These are phyloP conservation scores for Cybosia mesomella DNA, from an alignment of 2,888 invertebrate species.

Conservation along the genomic window DNA sequence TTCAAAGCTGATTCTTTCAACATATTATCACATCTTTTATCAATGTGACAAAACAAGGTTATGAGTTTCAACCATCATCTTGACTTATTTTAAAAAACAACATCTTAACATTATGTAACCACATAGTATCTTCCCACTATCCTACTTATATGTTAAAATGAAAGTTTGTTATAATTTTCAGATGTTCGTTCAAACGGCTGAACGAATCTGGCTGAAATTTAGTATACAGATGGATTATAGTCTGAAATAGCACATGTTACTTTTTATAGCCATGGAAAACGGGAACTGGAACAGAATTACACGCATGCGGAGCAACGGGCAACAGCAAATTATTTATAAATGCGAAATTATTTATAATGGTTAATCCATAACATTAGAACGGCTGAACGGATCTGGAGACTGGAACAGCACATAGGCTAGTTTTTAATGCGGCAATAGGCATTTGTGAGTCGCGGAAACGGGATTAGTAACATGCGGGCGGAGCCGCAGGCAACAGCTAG, in stretches of 20 bases:
- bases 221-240: not conserved
- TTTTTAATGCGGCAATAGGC: not conserved
- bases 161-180: not conserved
- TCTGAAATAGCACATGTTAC: not conserved
- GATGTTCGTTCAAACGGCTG: no score
- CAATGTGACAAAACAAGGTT: not conserved
- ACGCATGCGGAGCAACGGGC: no score
- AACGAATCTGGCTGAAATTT: not conserved
- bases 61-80: not conserved
- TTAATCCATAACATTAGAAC: no score
- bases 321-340: no score
- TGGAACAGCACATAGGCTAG: not conserved
- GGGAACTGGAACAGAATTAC: no score
- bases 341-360: no score
- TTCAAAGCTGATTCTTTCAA: not conserved
- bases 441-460: not conserved
- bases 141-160: not conserved
- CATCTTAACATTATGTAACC: not conserved
- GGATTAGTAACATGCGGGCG: no score
- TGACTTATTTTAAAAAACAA: not conserved
- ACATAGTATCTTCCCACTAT: not conserved
- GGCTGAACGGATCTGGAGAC: no score
- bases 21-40: not conserved
- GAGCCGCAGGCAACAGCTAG: not conserved
- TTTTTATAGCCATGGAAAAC: no score